Evolutionary conservation across 2,888 invertebrate genomes (phyloP).

Genomic region (Limnephilus marmoratus): DNA sequence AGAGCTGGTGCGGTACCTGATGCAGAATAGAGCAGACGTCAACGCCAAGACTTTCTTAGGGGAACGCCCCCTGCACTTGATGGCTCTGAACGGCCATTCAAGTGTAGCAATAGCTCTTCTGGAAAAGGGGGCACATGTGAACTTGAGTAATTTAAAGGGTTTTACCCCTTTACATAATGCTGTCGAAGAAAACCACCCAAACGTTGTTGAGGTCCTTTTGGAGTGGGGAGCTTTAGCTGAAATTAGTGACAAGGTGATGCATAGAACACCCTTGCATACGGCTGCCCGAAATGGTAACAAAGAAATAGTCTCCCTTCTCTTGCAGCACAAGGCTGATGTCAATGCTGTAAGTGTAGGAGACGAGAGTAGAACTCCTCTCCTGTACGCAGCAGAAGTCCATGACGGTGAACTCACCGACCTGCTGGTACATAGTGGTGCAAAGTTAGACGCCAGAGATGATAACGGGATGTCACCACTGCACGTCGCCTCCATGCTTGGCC

Average conservation of each 20-base stretch:
- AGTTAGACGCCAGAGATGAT: background rate
- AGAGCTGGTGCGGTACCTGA: background rate
- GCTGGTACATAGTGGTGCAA: background rate
- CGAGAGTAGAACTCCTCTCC: background rate
- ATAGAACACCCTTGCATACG: background rate
- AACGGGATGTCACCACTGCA: background rate
- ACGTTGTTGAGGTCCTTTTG: background rate
- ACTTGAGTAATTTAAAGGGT: too few species aligned
- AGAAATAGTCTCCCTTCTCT: background rate
- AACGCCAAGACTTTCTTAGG: background rate
- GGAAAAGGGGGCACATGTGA: background rate
- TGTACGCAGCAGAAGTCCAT: background rate
- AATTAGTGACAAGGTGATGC: background rate
- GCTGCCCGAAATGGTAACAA: background rate
- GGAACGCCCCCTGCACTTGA: background rate
- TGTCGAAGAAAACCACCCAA: background rate
- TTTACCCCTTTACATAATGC: background rate
- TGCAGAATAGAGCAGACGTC: background rate
- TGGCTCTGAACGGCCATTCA: background rate
- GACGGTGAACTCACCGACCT: background rate
- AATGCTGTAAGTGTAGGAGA: background rate
- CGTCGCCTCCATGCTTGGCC: background rate
- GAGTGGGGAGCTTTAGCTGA: background rate
- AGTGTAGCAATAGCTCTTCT: background rate
- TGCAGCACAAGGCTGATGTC: background rate